phyloP scores from a whole-genome alignment of 2,113 vertebrate genomes.

The Dascyllus trimaculatus region DNA sequence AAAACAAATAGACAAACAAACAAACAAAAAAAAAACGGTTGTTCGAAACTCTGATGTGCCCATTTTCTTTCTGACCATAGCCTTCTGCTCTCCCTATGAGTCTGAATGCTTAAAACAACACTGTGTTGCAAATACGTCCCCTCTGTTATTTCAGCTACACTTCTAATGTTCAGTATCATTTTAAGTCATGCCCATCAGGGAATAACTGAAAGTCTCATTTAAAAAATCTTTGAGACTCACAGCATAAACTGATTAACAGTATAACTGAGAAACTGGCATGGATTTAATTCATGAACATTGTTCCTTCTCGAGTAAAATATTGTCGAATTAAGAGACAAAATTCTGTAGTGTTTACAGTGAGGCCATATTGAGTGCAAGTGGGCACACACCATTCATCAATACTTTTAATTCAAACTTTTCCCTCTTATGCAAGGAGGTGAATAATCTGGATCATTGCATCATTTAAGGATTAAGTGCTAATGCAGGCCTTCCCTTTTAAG shows the following conservation, averaged over 20 bases:
- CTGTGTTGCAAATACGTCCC: not conserved
- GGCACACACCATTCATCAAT: not conserved
- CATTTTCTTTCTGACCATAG: no score
- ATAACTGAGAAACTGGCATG: not conserved
- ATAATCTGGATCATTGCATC: not conserved
- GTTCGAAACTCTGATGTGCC: no score
- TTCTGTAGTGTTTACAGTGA: not conserved
- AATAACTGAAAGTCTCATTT: conserved; percentile 9
- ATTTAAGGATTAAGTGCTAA: not conserved
- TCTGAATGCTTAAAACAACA: conserved; percentile 3
- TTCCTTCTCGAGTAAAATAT: not conserved
- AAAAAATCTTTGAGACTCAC: not conserved
- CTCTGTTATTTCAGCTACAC: conserved; percentile 26
- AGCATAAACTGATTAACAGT: not conserved
- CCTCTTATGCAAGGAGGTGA: not conserved
- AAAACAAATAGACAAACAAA: no score
- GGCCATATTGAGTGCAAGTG: not conserved
- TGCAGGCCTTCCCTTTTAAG: not conserved
- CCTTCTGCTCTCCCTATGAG: not conserved
- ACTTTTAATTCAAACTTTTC: not conserved
- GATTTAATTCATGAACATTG: conserved; percentile 8
- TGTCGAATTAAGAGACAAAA: not conserved
- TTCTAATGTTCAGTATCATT: conserved; percentile 1
- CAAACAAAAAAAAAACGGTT: no score
- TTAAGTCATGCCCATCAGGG: conserved; percentile 1